Base-by-base conservation (phyloP, 1,140 invertebrate species). In the Druon quercuslanigerum region DNA sequence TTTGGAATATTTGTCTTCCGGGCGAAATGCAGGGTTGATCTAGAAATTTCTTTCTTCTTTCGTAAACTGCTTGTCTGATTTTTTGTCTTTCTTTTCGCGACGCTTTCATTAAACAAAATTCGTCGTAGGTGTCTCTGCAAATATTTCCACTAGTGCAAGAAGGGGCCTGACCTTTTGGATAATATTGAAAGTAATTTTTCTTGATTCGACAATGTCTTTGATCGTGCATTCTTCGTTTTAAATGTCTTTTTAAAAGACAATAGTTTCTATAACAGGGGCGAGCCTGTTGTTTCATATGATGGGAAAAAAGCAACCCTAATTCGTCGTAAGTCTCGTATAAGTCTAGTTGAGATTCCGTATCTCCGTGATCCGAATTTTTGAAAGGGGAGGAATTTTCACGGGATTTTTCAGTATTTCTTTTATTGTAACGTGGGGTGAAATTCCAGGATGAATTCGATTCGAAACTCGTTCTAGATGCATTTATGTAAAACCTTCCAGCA, bases 111-210 rank as follows among this genome's bases (percentile, higher is more conserved):
- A 80, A 33, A 9, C 74, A 16, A 25, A 76, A 80, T 66, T 80
- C 78, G 71, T 80, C 78, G 72, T 80, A 80, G 8, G 78, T 80
- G 11, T 76, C 75, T 8, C 50, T 51, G 40, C 78, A 80, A 56
- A 80, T 76, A 20, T 74, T 57, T 33, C 71, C 75, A 52, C 16
- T 77, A 19, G 60, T 77, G 33, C 78, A 80, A 2, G 74, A 72
- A 2, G 78, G 74, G 71, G 71, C 19, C 40, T 78, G 40, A 40
- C 74, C 19, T 40, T 70, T 12, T 50, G 46, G n/a, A 74, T 80
- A 54, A 50, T 51, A 13, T 19, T 57, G 20, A 72, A 70, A 72
- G 40, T 73, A 20, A 20, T 72, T 52, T 52, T 76, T 8, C 57
- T 51, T 57, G 46, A 70, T 20, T 70, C 70, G 71, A 57, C 78